Percentiles rank a stretch among this genome's conserved stretches.
These are phyloP conservation scores for Aphaenogaster floridana DNA, from an alignment of 1,140 invertebrate genomes.

Conservation along the genomic window DNA sequence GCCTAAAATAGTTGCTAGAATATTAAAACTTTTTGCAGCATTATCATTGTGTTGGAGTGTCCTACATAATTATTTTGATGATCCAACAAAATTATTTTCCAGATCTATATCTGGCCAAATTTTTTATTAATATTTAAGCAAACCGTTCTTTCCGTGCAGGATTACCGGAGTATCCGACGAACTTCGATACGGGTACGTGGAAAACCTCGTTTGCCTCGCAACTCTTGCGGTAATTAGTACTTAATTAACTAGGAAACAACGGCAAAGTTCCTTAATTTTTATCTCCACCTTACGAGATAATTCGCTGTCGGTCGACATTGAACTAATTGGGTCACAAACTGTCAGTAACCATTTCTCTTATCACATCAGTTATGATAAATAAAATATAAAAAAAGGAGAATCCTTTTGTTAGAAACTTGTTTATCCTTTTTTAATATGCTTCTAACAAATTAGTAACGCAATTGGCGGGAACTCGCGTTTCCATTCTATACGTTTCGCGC, in stretches of 20 bases:
- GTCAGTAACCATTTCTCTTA: background rate
- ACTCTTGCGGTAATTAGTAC: constrained; percentile 19
- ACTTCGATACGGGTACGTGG: constrained; percentile 4
- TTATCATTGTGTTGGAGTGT: no score
- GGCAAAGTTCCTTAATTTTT: constrained; percentile 44
- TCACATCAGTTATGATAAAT: background rate
- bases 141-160: no score
- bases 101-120: no score
- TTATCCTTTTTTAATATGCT: background rate
- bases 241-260: constrained; percentile 48
- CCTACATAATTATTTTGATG: no score
- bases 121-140: no score
- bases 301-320: background rate
- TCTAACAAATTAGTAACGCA: background rate
- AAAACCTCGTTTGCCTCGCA: constrained; percentile 18
- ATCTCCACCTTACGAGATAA: background rate
- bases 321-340: constrained; percentile 1
- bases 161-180: background rate
- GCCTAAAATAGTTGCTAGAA: no score
- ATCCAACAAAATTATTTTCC: no score
- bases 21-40: no score
- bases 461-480: background rate
- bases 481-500: background rate
- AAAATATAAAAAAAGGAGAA: background rate
- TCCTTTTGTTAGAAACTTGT: background rate